Percentiles rank a stretch among this genome's conserved stretches.
These are phyloP conservation scores for Lochmaea capreae DNA, from an alignment of 2,888 invertebrate genomes.

Conservation along the genomic window DNA sequence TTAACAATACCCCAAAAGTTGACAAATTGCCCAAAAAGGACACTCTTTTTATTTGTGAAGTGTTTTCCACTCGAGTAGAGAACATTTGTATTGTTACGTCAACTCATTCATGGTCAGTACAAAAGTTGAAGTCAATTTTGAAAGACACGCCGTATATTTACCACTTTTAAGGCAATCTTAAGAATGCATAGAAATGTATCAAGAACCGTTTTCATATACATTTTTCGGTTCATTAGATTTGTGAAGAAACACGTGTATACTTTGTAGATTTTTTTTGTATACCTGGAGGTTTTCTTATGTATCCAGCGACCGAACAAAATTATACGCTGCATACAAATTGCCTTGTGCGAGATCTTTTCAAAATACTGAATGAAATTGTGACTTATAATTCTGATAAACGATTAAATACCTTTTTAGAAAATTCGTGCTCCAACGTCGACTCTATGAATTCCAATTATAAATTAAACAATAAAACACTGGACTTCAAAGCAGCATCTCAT, in stretches of 20 bases:
- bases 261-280: constrained; percentile 17
- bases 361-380: background rate
- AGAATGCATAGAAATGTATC: constrained; percentile 31
- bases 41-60: constrained; percentile 36
- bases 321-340: constrained; percentile 1
- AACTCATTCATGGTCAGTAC: constrained; percentile 41
- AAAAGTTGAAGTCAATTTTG: constrained; percentile 37
- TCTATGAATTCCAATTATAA: background rate
- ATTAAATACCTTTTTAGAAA: background rate
- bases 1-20: constrained; percentile 16
- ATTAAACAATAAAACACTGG: background rate
- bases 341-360: constrained; percentile 1
- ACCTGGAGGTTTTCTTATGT: constrained; percentile 24
- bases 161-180: constrained; percentile 43
- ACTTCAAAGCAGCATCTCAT: background rate
- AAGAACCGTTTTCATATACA: constrained; percentile 32
- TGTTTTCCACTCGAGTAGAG: constrained; percentile 48
- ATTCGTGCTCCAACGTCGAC: no score
- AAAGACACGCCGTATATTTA: constrained; percentile 45
- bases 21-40: constrained; percentile 24
- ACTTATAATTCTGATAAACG: no score
- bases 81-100: constrained; percentile 38
- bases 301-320: constrained; percentile 3
- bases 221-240: constrained; percentile 42
- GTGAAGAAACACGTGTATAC: constrained; percentile 43